Base-by-base conservation (phyloP, 2,888 invertebrate genomes). In the Standfussiana lucernea region DNA sequence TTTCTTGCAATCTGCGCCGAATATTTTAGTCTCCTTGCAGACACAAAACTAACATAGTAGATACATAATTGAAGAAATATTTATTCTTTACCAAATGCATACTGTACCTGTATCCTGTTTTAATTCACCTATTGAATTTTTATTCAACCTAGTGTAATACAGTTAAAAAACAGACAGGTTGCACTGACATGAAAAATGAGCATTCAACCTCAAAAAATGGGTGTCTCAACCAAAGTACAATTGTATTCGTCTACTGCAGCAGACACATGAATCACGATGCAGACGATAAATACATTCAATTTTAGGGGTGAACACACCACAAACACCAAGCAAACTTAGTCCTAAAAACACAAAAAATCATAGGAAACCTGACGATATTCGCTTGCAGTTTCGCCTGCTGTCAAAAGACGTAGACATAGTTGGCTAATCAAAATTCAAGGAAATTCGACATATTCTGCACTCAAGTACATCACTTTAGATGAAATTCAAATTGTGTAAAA, bases 371-470 rank as follows among this genome's bases (percentile, higher is more conserved):
- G 82, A 53, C 81, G 78, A 92, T 82, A 91, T 88, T 93, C 84
- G 91, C 75, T 47, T 91, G 92, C 81, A 86, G 70, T 75, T 77
- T 77, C 62, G 82, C 3, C 37, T 76, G 53, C 88, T 86, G 86
- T 86, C 88, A 88, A 89, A 87, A 92, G 92, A 94, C 93, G 87
- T 90, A 94, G 93, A 94, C 90, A 87, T 88, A 94, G 91, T 87
- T 90, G 80, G 76, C 94, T 94, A 91, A 95, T 96, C 94, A 95
- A 96, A 96, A 96, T 96, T 96, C 96, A 96, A 96, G 96, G 96
- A 96, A 96, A 96, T 95, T 94, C 90, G 92, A 94, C 93, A 93
- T 91, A 93, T 94, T 96, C 94, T 96, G 96, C 96, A 96, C 91
- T 94, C 93, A 94, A 95, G 95, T 95, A 95, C 95, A 95, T 95